These are phyloP conservation scores for Branchipolynoe longqiensis DNA, from an alignment of 2,888 invertebrate species.

Conservation along the genomic window DNA sequence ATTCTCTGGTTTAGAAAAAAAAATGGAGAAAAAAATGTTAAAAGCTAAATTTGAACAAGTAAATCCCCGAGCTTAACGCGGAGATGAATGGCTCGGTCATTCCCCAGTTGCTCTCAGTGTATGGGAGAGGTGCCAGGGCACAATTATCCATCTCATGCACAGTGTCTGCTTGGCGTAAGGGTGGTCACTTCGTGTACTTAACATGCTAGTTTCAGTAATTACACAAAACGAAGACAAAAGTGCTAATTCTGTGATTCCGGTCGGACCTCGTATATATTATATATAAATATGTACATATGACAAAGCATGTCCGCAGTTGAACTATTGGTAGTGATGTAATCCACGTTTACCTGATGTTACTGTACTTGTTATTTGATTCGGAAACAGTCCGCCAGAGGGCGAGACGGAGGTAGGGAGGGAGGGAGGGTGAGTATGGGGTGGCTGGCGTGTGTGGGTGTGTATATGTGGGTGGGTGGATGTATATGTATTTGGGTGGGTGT, in stretches of 20 bases:
- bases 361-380: no score
- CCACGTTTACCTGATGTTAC: no score
- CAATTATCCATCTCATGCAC: not conserved
- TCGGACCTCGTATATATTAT: not conserved
- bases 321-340: no score
- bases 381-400: no score
- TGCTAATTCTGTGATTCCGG: conserved; percentile 40
- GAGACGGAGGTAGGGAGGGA: no score
- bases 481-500: no score
- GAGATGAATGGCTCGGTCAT: not conserved
- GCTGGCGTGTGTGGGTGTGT: no score
- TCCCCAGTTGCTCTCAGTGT: not conserved
- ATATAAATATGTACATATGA: not conserved
- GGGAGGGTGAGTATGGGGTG: no score
- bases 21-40: not conserved
- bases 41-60: not conserved
- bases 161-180: not conserved
- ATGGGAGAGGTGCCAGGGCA: no score
- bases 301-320: not conserved
- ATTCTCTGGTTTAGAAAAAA: not conserved
- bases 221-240: not conserved
- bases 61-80: not conserved
- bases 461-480: no score
- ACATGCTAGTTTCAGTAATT: not conserved
- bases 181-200: conserved; percentile 9